Conservation (phyloP, 2,888 invertebrate genomes). For the Phania funesta region DNA sequence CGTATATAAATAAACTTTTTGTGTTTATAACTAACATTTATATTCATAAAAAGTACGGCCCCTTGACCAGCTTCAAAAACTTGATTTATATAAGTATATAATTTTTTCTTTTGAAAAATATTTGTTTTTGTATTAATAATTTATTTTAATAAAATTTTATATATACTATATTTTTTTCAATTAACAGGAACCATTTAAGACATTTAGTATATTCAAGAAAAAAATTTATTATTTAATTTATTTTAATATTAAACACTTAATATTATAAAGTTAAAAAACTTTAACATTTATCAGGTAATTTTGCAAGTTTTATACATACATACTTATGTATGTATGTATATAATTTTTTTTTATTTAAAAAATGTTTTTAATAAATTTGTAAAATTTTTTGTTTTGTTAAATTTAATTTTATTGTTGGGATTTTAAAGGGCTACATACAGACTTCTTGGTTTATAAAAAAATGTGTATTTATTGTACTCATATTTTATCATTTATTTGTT, state of each 20-base stretch:
- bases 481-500: neutral
- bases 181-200: constrained; percentile 56
- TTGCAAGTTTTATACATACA: neutral
- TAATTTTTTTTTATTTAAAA: constrained; percentile 25
- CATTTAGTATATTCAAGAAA: constrained; percentile 39
- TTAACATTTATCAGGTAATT: constrained; percentile 63
- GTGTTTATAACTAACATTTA: neutral
- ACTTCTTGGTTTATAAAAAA: constrained; percentile 23
- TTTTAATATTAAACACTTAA: constrained; percentile 34
- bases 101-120: constrained; percentile 17
- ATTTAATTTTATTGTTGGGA: constrained; percentile 26
- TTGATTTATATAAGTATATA: no score
- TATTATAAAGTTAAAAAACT: constrained; percentile 36
- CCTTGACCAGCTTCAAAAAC: constrained; percentile 66
- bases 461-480: neutral
- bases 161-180: constrained; percentile 43
- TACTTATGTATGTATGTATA: neutral
- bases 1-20: neutral
- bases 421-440: constrained; percentile 64
- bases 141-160: constrained; percentile 18
- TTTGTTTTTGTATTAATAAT: constrained; percentile 66
- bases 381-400: neutral
- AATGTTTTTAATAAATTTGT: constrained; percentile 43
- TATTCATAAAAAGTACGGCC: constrained; percentile 65
- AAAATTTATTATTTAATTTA: constrained; percentile 4